Evolutionary conservation across 2,888 invertebrate genomes (phyloP).

Genomic region (Orchestes rusci): DNA sequence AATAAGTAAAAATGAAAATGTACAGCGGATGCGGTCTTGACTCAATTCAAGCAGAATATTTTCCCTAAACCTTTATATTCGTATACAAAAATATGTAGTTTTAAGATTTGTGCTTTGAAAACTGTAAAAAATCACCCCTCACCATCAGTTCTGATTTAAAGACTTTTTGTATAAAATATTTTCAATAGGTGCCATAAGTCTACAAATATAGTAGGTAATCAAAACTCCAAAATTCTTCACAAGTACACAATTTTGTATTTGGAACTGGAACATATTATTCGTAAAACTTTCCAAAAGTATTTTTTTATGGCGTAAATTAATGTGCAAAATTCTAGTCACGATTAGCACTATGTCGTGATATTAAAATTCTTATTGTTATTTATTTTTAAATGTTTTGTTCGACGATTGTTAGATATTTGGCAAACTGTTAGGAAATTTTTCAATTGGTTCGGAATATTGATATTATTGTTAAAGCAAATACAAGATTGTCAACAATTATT

Average conservation of each 20-base stretch:
- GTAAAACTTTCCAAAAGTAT: slow-evolving; percentile 6
- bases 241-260: slow-evolving; percentile 23
- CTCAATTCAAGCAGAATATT: slow-evolving; percentile 11
- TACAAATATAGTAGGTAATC: background rate
- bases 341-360: slow-evolving; percentile 22
- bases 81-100: slow-evolving; percentile 19
- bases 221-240: background rate
- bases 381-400: too few species aligned
- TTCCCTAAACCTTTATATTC: slow-evolving; percentile 6
- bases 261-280: slow-evolving; percentile 3
- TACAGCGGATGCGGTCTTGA: too few species aligned
- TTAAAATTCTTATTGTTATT: too few species aligned
- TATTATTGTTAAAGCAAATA: slow-evolving; percentile 18
- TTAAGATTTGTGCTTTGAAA: slow-evolving; percentile 16
- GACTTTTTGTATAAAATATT: slow-evolving; percentile 9
- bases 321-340: slow-evolving; percentile 24
- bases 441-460: too few species aligned
- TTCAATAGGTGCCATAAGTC: slow-evolving; percentile 18
- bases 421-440: too few species aligned
- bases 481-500: slow-evolving; percentile 19
- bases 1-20: too few species aligned
- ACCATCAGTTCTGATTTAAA: too few species aligned
- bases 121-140: slow-evolving; percentile 10
- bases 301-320: slow-evolving; percentile 15
- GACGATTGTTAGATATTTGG: slow-evolving; percentile 13